Conservation (phyloP, 2,888 invertebrate genomes). For the Ethmia dodecea region DNA sequence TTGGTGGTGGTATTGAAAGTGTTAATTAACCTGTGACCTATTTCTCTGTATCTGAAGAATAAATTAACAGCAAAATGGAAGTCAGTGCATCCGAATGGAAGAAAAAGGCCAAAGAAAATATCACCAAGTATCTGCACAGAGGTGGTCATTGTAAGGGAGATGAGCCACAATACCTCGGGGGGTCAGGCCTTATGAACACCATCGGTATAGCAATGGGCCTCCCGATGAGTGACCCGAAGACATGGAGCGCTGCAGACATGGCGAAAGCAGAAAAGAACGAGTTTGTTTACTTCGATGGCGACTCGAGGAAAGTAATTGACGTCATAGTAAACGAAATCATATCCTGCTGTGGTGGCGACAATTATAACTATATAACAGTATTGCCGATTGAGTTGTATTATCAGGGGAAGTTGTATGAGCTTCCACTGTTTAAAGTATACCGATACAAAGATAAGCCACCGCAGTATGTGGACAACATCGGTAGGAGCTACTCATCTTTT, state of each 20-base stretch:
- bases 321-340: constrained; percentile 21
- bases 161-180: constrained; percentile 21
- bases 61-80: too few relatives aligned
- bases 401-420: too few relatives aligned
- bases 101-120: constrained; percentile 23
- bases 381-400: too few relatives aligned
- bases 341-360: constrained; percentile 14
- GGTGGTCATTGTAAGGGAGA: constrained; percentile 24
- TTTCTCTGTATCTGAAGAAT: too few relatives aligned
- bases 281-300: constrained; percentile 20
- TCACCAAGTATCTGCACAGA: constrained; percentile 22
- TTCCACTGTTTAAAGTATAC: too few relatives aligned
- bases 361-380: too few relatives aligned
- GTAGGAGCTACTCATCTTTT: too few relatives aligned
- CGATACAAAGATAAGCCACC: too few relatives aligned
- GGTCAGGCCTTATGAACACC: constrained; percentile 21
- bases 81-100: too few relatives aligned
- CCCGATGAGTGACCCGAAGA: constrained; percentile 19
- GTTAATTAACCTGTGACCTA: too few relatives aligned
- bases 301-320: constrained; percentile 22
- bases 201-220: constrained; percentile 26
- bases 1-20: too few relatives aligned
- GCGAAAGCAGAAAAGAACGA: constrained; percentile 18
- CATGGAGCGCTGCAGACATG: constrained; percentile 19
- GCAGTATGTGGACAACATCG: too few relatives aligned